Evolutionary conservation across 2,113 vertebrate species (phyloP).

Genomic region (Rattus norvegicus): GRCr8 NC_086020.1:174014501-174015000

Average conservation of each 20-base stretch:
- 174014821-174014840: not conserved
- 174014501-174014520: constrained; percentile 2
- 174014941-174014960: not conserved
- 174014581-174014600: constrained; percentile 2
- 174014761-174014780: not conserved
- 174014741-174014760: not conserved
- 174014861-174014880: constrained; percentile 26
- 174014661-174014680: not conserved
- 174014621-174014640: constrained; percentile 3
- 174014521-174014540: not conserved
- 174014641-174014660: not conserved
- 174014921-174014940: not conserved
- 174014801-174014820: not conserved
- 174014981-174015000: not conserved
- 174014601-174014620: not conserved
- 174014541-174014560: not conserved
- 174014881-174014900: not conserved
- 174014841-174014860: not conserved
- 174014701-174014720: not conserved
- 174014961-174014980: not conserved
- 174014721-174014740: too few species aligned
- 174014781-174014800: not conserved
- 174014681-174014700: too few species aligned
- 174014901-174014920: not conserved
- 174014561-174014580: not conserved